phyloP scores from a whole-genome alignment of 2,797 vertebrate species.

The Rhabdomys pumilio region DNA sequence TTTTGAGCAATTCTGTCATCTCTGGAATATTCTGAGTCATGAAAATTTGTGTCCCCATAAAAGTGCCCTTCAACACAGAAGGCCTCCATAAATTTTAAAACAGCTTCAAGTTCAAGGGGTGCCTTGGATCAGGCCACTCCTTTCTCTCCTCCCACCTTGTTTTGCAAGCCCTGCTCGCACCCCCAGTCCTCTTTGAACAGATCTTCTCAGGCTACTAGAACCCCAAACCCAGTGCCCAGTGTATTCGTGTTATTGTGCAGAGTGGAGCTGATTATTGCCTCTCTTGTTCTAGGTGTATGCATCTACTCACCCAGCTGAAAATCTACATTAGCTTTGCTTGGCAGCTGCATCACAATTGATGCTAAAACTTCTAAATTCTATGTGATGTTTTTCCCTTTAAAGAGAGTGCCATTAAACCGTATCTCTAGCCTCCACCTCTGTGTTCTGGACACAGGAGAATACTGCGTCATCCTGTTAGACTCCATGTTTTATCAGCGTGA shows the following conservation, averaged over 20 bases:
- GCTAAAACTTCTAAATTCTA: neutral
- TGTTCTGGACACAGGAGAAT: neutral
- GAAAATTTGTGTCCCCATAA: conserved; percentile 5
- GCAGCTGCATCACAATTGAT: neutral
- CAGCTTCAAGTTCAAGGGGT: neutral
- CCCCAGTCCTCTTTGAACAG: neutral
- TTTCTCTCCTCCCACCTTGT: neutral
- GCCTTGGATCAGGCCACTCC: neutral
- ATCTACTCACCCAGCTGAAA: neutral
- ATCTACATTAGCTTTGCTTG: neutral
- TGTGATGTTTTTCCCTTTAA: conserved; percentile 40
- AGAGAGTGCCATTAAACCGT: neutral
- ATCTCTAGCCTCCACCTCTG: neutral
- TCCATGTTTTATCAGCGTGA: neutral
- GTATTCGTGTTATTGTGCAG: neutral
- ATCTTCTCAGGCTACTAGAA: neutral
- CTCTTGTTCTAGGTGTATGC: neutral
- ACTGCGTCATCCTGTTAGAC: neutral
- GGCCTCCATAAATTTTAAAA: conserved; percentile 41
- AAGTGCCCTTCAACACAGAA: neutral
- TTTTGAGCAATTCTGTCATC: conserved; percentile 15
- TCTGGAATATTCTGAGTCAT: conserved; percentile 10
- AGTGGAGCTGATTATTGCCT: neutral
- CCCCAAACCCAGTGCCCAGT: neutral
- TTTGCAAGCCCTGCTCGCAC: neutral